These are phyloP conservation scores for Halichoeres trimaculatus DNA, from an alignment of 2,113 vertebrate species.

Conservation along the genomic window DNA sequence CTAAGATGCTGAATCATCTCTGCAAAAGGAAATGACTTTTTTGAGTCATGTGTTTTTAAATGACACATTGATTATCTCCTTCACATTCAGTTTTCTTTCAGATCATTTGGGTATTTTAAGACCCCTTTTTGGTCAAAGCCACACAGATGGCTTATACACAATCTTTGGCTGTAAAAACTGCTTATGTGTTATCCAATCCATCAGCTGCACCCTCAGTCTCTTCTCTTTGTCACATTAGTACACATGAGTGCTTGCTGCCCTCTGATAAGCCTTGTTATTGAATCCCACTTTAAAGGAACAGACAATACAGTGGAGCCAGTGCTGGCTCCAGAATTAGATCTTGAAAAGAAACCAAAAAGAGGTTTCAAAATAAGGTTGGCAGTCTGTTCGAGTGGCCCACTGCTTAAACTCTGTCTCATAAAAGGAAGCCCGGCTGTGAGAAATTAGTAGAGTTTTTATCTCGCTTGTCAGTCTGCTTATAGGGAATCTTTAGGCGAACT, in stretches of 20 bases:
- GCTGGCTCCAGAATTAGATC: constrained; percentile 34
- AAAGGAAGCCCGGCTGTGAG: constrained; percentile 39
- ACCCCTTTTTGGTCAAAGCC: constrained; percentile 3
- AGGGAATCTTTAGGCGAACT: constrained; percentile 57
- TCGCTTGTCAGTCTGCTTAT: constrained; percentile 28
- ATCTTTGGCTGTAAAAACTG: not conserved
- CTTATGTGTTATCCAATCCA: constrained; percentile 7
- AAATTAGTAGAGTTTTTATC: constrained; percentile 50
- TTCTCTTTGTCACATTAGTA: not conserved
- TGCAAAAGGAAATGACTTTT: not conserved
- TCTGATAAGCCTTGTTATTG: constrained; percentile 38
- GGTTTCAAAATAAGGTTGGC: constrained; percentile 36
- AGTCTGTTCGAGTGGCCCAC: constrained; percentile 16
- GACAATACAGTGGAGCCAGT: constrained; percentile 4
- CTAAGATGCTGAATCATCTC: not conserved
- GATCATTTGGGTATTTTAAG: too few species aligned
- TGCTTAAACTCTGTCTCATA: constrained; percentile 33
- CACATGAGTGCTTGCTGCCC: constrained; percentile 27
- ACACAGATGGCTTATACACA: not conserved
- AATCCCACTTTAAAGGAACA: constrained; percentile 34
- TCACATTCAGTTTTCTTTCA: not conserved
- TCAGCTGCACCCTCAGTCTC: constrained; percentile 12
- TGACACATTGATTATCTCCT: not conserved
- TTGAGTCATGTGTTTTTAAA: not conserved
- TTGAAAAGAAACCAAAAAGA: constrained; percentile 34